Evolutionary conservation across 2,113 vertebrate species (phyloP).

Genomic region (Plotosus lineatus): DNA sequence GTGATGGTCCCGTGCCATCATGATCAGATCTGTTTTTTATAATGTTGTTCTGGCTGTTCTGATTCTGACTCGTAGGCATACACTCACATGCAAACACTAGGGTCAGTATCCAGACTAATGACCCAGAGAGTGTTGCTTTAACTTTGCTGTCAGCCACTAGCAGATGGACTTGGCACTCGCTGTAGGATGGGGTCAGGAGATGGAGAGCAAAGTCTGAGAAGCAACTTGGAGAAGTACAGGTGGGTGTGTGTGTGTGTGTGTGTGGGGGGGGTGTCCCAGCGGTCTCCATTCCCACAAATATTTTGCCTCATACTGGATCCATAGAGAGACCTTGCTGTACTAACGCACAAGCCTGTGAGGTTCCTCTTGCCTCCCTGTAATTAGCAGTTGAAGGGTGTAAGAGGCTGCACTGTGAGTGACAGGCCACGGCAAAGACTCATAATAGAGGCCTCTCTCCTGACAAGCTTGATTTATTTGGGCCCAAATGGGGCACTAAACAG

Average conservation of each 20-base stretch:
- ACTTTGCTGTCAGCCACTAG: constrained; percentile 33
- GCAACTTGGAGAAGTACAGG: constrained; percentile 29
- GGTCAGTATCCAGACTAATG: constrained; percentile 2
- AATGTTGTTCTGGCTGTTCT: constrained; percentile 49
- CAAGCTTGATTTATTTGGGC: constrained; percentile 76
- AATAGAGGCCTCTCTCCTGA: constrained; percentile 74
- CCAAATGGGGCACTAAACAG: constrained; percentile 73
- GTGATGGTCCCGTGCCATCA: constrained; percentile 4
- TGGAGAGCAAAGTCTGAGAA: not conserved
- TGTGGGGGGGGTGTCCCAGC: constrained; percentile 39
- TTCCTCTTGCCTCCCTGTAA: constrained; percentile 70
- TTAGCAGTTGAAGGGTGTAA: constrained; percentile 74
- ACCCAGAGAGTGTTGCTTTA: constrained; percentile 13
- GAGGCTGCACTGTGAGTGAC: constrained; percentile 70
- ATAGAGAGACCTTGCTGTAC: constrained; percentile 54
- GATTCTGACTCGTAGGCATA: constrained; percentile 32
- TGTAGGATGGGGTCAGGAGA: constrained; percentile 33
- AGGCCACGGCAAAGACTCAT: constrained; percentile 67
- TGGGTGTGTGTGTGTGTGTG: constrained; percentile 39
- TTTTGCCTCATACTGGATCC: constrained; percentile 64
- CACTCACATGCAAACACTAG: constrained; percentile 5
- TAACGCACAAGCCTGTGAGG: constrained; percentile 35
- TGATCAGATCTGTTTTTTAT: constrained; percentile 55
- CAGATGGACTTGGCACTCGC: constrained; percentile 46
- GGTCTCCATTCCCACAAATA: constrained; percentile 64